A percentile compares a stretch with the other conserved stretches of the same genome.
These are phyloP conservation scores for Spinibarbus caldwelli DNA, from an alignment of 2,797 vertebrate genomes.

Conservation along the genomic window DNA sequence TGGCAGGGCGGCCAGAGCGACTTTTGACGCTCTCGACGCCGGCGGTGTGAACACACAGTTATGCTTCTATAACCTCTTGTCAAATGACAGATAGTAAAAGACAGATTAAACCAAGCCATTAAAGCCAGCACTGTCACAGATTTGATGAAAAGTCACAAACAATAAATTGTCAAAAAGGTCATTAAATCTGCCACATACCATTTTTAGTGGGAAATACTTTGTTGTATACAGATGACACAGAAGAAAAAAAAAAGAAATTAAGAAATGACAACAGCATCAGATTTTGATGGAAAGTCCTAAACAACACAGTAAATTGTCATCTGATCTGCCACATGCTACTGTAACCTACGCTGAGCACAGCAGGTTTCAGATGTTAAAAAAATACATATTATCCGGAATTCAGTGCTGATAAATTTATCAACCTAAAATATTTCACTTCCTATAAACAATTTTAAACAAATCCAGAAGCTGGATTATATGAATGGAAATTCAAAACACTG, in stretches of 20 bases:
- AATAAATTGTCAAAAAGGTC: not conserved
- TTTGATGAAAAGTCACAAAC: not conserved
- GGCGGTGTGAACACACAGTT: too few relatives aligned
- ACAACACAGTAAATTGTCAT: not conserved
- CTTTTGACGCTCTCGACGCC: too few relatives aligned
- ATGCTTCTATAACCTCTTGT: not conserved
- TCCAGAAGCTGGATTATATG: not conserved
- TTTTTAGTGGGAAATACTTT: not conserved
- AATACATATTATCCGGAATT: not conserved
- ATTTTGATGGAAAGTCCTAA: not conserved
- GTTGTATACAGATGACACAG: not conserved
- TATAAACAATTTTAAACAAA: not conserved
- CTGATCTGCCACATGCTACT: not conserved
- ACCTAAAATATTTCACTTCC: not conserved
- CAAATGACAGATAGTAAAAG: not conserved
- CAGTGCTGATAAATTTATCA: not conserved
- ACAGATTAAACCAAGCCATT: not conserved
- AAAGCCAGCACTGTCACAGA: not conserved
- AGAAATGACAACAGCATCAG: not conserved
- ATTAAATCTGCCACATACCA: not conserved
- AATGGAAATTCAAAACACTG: not conserved
- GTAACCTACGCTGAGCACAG: not conserved
- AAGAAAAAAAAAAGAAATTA: not conserved
- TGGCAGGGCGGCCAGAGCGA: too few relatives aligned
- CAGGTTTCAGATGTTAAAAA: not conserved